Evolutionary conservation across 2,113 vertebrate genomes (phyloP).

Genomic region (Eleginops maclovinus): DNA sequence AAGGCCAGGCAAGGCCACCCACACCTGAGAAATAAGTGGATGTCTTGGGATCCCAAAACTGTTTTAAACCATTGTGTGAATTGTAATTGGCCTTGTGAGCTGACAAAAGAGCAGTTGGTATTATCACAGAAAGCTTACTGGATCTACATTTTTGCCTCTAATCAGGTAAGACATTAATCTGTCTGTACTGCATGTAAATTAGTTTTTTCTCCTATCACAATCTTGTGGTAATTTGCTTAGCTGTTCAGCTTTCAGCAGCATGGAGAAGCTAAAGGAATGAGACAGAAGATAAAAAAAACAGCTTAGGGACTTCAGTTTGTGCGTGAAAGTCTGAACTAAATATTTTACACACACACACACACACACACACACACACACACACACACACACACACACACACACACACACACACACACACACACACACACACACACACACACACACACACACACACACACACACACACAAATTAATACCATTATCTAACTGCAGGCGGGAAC

Average conservation of each 20-base stretch:
- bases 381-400: not conserved
- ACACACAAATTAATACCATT: constrained; percentile 27
- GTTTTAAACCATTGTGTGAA: constrained; percentile 19
- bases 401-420: not conserved
- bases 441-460: not conserved
- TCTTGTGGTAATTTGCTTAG: constrained; percentile 26
- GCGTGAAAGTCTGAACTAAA: not conserved
- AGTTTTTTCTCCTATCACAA: constrained; percentile 11
- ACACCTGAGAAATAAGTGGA: constrained; percentile 30
- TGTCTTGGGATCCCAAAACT: constrained; percentile 27
- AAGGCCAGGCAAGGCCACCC: constrained; percentile 21
- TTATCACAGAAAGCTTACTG: not conserved
- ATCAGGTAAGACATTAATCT: constrained; percentile 37
- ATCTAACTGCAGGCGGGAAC: constrained; percentile 37
- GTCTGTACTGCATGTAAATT: constrained; percentile 29
- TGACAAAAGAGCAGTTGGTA: not conserved
- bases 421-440: not conserved
- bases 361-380: not conserved
- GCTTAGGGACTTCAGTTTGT: constrained; percentile 1
- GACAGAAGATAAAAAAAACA: constrained; percentile 3
- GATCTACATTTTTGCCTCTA: constrained; percentile 13
- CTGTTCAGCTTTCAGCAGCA: constrained; percentile 24
- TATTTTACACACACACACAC: not conserved
- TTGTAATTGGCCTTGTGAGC: not conserved
- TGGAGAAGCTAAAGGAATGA: not conserved